Base-by-base conservation (phyloP, 1,140 invertebrate genomes). In the Metaphire vulgaris region DNA sequence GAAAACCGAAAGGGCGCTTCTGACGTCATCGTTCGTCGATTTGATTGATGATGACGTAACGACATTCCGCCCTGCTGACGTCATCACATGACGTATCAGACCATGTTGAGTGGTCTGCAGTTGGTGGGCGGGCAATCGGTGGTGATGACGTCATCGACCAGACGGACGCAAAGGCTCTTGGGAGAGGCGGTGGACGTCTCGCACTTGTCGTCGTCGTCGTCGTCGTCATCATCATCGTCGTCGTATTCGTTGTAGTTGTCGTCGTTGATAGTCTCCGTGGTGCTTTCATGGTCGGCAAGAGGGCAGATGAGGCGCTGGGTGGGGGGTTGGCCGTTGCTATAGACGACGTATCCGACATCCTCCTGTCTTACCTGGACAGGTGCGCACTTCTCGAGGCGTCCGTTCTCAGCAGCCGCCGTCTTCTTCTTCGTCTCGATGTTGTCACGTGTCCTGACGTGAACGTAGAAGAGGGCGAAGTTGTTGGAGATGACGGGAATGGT, bases 381-480 rank as follows among this genome's bases (percentile, higher is more conserved):
- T 79, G 34, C 32, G 70, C 30, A 41, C 71, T 1, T n/a, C 31
- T n/a, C n/a, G n/a, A n/a, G n/a, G n/a, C n/a, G n/a, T n/a, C n/a
- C n/a, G n/a, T n/a, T n/a, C n/a, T 67, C 16, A 32, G 77, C 0
- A n/a, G 72, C 29, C 67, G 14, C 6, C 67, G n/a, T 69, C n/a
- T 69, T 14, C 56, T 75, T 65, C 74, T 76, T 33, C 31, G 1
- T 29, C 0, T 33, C 41, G 68, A 76, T 70, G 67, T 76, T 29
- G n/a, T 76, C 75, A 16, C 75, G 21, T 21, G 75, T 76, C n/a
- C 75, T 67, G n/a, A 68, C 75, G 68, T 76, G 75, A 33, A 93
- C 95, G 88, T 97, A 96, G 88, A 95, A 97, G 93, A 96, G 96
- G 81, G 94, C 92, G 88, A 97, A 97, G 88, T 97, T 96, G 86